Evolutionary conservation across 2,797 vertebrate genomes (phyloP).

Genomic region (Trematomus bernacchii): DNA sequence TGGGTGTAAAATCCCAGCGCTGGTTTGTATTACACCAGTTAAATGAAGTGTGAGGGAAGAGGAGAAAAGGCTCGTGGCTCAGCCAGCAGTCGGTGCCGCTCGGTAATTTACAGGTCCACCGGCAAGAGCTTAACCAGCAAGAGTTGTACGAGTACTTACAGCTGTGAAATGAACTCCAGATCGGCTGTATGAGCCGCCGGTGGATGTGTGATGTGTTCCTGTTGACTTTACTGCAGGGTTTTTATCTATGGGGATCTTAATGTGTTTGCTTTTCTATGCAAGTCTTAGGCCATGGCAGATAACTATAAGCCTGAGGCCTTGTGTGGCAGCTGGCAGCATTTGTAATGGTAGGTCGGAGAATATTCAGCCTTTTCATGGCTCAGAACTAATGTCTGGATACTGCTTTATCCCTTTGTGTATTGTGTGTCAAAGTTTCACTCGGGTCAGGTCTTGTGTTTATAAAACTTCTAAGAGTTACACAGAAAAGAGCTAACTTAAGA

Average conservation of each 20-base stretch:
- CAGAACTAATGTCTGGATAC: slow-evolving; percentile 26
- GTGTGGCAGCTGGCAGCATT: slow-evolving; percentile 33
- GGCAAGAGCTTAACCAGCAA: slow-evolving; percentile 36
- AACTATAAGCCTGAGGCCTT: slow-evolving; percentile 56
- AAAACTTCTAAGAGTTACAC: not conserved
- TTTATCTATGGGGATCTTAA: slow-evolving; percentile 60
- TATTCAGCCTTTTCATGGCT: slow-evolving; percentile 18
- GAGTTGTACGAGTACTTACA: slow-evolving; percentile 46
- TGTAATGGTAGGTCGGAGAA: slow-evolving; percentile 23
- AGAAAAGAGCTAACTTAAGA: not conserved
- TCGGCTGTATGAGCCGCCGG: slow-evolving; percentile 42
- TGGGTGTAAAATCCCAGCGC: slow-evolving; percentile 22
- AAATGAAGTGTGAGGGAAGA: slow-evolving; percentile 32
- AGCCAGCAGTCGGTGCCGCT: slow-evolving; percentile 37
- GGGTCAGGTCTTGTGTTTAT: not conserved
- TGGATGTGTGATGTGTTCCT: slow-evolving; percentile 58
- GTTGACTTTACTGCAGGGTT: slow-evolving; percentile 68
- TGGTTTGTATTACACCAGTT: slow-evolving; percentile 23
- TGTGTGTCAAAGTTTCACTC: slow-evolving; percentile 17
- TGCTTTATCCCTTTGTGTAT: slow-evolving; percentile 5
- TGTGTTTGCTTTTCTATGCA: slow-evolving; percentile 56
- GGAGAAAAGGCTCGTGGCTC: slow-evolving; percentile 36
- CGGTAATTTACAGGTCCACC: slow-evolving; percentile 51
- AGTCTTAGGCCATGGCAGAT: slow-evolving; percentile 60
- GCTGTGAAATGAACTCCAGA: slow-evolving; percentile 61